Evolutionary conservation across 2,797 vertebrate species (phyloP), one percentile per base, ranked within the genome.

Genomic region (Acrossocheilus wenchowensis): DNA sequence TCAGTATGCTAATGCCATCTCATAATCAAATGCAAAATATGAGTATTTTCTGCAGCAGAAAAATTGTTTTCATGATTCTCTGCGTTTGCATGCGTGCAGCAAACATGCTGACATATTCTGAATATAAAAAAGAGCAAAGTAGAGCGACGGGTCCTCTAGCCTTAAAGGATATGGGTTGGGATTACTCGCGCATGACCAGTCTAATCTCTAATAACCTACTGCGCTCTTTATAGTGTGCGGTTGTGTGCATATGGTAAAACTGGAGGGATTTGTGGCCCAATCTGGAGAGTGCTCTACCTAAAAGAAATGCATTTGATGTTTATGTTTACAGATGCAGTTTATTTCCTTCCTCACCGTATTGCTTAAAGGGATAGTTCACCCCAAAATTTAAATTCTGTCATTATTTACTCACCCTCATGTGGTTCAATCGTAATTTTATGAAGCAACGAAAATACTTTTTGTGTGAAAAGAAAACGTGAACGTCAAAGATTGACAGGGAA

Each of bases 1-100:
- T 57, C 34, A 54, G 30, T 84, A 88, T 88, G 82, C 81, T 84
- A 88, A 88, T 89, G 60, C 36, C 2, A 12, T 50, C 78, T 81
- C 83, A 57, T 87, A 89, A 89, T 77, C 36, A 79, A 83, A 83
- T 21, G 75, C 64, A 80, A 85, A 84, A 66, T 77, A 45, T 64
- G 86, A 54, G 77, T 48, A 45, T 78, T 89, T 86, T 54, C n/a
- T 72, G 62, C 43, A 48, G 71, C 15, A 2, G 48, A 7, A 81
- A 79, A 68, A 81, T 50, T 50, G 73, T 80, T 57, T 86, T 88
- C 66, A 83, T 81, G 80, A 83, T 64, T 81, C 43, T 30, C 2
- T 43, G 77, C 11, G 1, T 73, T 69, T 66, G 54, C n/a, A 81
- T 81, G 45, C 39, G 14, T 79, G 80, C 80, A 62, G 57, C 52